phyloP scores from a whole-genome alignment of 2,888 invertebrate genomes.

The Meiosimyza decipiens region DNA sequence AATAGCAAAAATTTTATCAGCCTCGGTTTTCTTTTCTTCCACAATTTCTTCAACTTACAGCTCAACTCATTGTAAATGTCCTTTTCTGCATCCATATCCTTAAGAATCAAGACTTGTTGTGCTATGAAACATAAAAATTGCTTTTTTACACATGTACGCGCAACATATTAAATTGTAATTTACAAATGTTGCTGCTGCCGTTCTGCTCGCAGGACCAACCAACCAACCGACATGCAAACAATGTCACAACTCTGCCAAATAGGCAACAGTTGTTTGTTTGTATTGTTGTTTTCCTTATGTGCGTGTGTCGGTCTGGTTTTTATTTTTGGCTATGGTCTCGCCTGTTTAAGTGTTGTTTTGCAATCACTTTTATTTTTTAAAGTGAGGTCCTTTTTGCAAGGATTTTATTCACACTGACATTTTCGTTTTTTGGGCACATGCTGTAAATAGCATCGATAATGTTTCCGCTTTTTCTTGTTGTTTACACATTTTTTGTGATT shows the following conservation, averaged over 20 bases:
- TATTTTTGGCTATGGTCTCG: not conserved
- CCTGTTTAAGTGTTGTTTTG: no score
- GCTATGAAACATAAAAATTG: no score
- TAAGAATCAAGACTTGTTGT: not conserved
- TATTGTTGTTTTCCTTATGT: not conserved
- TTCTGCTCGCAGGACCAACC: constrained; percentile 12
- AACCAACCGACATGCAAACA: constrained; percentile 19
- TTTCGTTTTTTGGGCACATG: constrained; percentile 28
- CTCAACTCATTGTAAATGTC: not conserved
- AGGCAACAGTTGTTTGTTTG: constrained; percentile 33
- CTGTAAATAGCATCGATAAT: constrained; percentile 29
- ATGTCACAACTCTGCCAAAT: constrained; percentile 10
- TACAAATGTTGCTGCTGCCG: constrained; percentile 27
- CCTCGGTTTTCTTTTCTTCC: not conserved
- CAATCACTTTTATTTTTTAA: no score
- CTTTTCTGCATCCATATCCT: not conserved
- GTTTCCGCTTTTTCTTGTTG: constrained; percentile 22
- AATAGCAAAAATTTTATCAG: not conserved
- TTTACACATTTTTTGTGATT: not conserved
- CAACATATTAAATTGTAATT: constrained; percentile 37
- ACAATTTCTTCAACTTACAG: constrained; percentile 17
- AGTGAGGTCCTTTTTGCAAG: not conserved
- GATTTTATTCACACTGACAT: not conserved
- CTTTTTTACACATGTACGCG: constrained; percentile 15
- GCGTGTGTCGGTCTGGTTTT: constrained; percentile 1